Evolutionary conservation across 2,113 vertebrate genomes (phyloP).

Genomic region (Neolamprologus cancellatus): DNA sequence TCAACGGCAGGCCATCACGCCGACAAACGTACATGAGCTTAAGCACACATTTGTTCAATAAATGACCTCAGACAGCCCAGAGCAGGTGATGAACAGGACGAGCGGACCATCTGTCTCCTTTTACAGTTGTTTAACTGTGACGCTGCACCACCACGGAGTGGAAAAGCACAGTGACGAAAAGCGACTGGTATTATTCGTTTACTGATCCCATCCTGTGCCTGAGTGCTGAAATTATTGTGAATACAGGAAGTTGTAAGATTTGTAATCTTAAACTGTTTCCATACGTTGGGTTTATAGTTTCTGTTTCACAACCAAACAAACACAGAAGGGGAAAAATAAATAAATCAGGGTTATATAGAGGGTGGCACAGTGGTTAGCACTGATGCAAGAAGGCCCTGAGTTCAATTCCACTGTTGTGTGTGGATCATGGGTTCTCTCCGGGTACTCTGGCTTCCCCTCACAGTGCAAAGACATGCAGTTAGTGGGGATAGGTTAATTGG

Average conservation of each 20-base stretch:
- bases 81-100: slow-evolving; percentile 20
- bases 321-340: not conserved
- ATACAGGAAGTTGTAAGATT: not conserved
- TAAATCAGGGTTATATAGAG: not conserved
- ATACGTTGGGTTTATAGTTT: not conserved
- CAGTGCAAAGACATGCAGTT: not conserved
- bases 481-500: not conserved
- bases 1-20: slow-evolving; percentile 3
- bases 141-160: not conserved
- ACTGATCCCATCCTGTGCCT: not conserved
- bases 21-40: not conserved
- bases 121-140: not conserved
- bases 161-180: not conserved
- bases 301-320: not conserved
- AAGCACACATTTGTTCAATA: slow-evolving; percentile 8
- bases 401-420: not conserved
- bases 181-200: not conserved
- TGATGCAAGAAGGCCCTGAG: not conserved
- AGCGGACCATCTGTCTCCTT: not conserved
- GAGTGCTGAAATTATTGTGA: not conserved
- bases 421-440: not conserved
- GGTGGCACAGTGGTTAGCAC: not conserved
- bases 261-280: not conserved
- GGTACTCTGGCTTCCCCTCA: not conserved
- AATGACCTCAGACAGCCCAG: not conserved